A percentile compares a stretch with the other conserved stretches of the same genome.
Evolutionary conservation across 2,797 vertebrate genomes (phyloP).

Genomic region (Adrianichthys oophorus): DNA sequence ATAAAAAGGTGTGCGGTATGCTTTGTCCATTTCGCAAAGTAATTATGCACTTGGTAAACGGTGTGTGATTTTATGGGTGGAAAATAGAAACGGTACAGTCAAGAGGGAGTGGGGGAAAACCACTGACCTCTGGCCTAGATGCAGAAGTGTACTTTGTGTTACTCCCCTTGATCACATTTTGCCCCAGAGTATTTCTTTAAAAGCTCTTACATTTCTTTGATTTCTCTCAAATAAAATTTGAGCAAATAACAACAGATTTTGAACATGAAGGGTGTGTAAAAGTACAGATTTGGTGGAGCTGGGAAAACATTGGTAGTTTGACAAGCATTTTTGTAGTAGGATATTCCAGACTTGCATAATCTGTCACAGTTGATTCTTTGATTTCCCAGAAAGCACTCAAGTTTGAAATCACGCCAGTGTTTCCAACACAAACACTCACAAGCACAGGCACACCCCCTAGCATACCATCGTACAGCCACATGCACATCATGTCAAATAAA

Average conservation of each 20-base stretch:
- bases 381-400: conserved; percentile 29
- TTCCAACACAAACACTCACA: conserved; percentile 10
- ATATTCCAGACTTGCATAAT: conserved; percentile 45
- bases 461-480: background rate
- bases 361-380: background rate
- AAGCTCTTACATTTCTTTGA: background rate
- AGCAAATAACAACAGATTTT: too few relatives aligned
- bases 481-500: background rate
- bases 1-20: conserved; percentile 28
- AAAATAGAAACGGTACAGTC: conserved; percentile 11
- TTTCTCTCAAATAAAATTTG: background rate
- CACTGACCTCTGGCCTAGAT: conserved; percentile 24
- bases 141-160: conserved; percentile 4
- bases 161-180: conserved; percentile 3
- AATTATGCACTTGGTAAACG: conserved; percentile 14
- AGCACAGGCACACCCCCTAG: conserved; percentile 4
- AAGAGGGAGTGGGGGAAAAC: conserved; percentile 6
- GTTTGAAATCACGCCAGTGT: background rate
- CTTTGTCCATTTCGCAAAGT: conserved; percentile 37
- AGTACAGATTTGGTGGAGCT: conserved; percentile 13
- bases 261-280: background rate
- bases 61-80: conserved; percentile 14
- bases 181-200: background rate
- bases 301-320: conserved; percentile 6
- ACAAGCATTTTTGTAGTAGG: background rate